Evolutionary conservation across 2,888 invertebrate genomes (phyloP), one percentile per base, ranked within the genome.

Genomic region (Sympetrum striolatum): DNA sequence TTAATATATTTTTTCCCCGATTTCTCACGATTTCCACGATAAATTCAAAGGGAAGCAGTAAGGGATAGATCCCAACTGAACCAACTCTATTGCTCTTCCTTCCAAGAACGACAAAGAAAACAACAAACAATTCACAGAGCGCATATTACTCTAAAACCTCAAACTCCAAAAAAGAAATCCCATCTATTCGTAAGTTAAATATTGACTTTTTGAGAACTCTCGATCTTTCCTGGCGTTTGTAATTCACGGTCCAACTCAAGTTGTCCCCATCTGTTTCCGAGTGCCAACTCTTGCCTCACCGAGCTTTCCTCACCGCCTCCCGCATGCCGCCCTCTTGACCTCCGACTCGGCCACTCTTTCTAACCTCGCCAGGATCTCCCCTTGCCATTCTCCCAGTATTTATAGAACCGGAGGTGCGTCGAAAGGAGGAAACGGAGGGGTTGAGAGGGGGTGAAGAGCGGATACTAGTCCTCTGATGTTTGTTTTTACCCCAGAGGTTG

Each of bases 351-450:
- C 64, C 64, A 64, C 64, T 64, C 64, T 64, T 64, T 64, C 64
- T 64, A 64, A 64, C 64, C 64, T 64, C 64, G 64, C 64, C 64
- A 64, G 64, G 64, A 64, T 64, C 81, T 25, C 48, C 25, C 48
- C 48, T 25, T 48, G 44, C 44, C 37, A 39, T n/a, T 15, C 31
- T 44, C 81, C 31, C 48, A 81, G 81, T 81, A 81, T 81, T 81
- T 81, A 81, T 81, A 81, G 81, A 81, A 81, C 81, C 81, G 81
- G 81, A 81, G 81, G 48, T 81, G 81, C 53, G 48, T 53, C 25
- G 39, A 39, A 39, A 37, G 37, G 35, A 39, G 39, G 80, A 39
- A 39, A n/a, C n/a, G 39, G 8, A 39, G 39, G 39, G 35, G 80
- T 15, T 31, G 5, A 15, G 80, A 22, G 37, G 22, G 39, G 22